Conservation (phyloP, 2,797 vertebrate genomes). For the Poecilia picta region DNA sequence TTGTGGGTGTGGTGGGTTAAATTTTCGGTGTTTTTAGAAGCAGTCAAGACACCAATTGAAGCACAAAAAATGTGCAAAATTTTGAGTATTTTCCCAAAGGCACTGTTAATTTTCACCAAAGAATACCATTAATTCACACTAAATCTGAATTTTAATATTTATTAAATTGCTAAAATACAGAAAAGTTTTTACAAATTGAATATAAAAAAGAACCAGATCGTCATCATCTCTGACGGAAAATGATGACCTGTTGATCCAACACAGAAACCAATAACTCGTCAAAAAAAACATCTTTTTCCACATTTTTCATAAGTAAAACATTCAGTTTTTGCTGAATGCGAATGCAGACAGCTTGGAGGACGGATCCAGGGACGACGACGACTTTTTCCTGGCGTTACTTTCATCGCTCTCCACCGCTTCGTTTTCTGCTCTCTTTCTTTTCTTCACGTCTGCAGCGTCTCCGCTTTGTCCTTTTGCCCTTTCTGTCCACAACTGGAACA, state of each 20-base stretch:
- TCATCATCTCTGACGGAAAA: background rate
- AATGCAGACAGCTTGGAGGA: conserved; percentile 87
- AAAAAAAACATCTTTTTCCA: background rate
- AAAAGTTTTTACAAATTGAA: background rate
- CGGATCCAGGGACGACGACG: conserved; percentile 78
- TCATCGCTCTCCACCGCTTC: conserved; percentile 65
- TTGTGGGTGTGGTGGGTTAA: no score
- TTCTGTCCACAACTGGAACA: conserved; percentile 86
- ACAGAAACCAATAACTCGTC: background rate
- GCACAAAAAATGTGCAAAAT: no score
- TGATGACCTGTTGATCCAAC: background rate
- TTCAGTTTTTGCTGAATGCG: conserved; percentile 86
- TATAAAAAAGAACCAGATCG: background rate
- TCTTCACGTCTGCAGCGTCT: conserved; percentile 82
- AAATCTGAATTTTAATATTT: conserved; percentile 46
- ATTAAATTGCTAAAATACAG: conserved; percentile 58
- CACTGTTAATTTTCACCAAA: background rate
- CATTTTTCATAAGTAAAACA: background rate
- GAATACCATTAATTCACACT: background rate
- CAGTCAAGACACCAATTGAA: no score
- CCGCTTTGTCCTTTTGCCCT: conserved; percentile 81
- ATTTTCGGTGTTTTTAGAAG: no score
- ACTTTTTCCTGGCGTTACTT: conserved; percentile 83
- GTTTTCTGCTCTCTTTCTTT: conserved; percentile 80
- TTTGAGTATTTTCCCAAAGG: background rate